Evolutionary conservation across 2,888 invertebrate species (phyloP), one percentile per base, ranked within the genome.

Genomic region (Steinernema scapterisci): DNA sequence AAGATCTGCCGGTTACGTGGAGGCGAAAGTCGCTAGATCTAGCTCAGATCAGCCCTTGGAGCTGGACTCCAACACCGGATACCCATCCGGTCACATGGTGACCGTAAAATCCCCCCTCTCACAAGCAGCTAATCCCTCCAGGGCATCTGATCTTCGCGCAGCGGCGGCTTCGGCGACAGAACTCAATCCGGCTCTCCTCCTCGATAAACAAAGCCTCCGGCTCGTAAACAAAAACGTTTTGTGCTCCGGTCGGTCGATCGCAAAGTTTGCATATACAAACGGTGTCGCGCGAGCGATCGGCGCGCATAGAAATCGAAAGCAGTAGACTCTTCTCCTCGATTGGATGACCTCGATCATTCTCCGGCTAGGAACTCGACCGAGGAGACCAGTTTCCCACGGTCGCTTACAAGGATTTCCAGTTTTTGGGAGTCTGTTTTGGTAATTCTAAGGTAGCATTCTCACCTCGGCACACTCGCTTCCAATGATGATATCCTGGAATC

Each of bases 401-500:
- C 38, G 38, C 38, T 38, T 38, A 38, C 38, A 38, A 38, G 38
- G 38, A 38, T 38, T 38, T 9, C 38, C 5, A 6, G 38, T 38
- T 38, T 38, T 38, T 38, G n/a, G n/a, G n/a, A n/a, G n/a, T n/a
- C n/a, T n/a, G n/a, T n/a, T n/a, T n/a, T n/a, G n/a, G n/a, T n/a
- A n/a, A n/a, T n/a, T n/a, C n/a, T n/a, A n/a, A n/a, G n/a, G n/a
- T n/a, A n/a, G n/a, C n/a, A 38, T 48, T 19, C 73, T 71, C 23
- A 83, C 83, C 77, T 86, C 86, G 7, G 86, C 86, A 76, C 86
- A 86, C 71, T 86, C 86, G 46, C 83, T 83, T 21, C 86, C 86
- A 73, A 85, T 84, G 63, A 85, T 85, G 46, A 86, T 86, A 76
- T 86, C 86, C 74, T 86, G 86, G 76, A 86, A 86, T 6, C 86